Base-by-base conservation (phyloP, 2,113 vertebrate species). In the Mixornis gularis region DNA sequence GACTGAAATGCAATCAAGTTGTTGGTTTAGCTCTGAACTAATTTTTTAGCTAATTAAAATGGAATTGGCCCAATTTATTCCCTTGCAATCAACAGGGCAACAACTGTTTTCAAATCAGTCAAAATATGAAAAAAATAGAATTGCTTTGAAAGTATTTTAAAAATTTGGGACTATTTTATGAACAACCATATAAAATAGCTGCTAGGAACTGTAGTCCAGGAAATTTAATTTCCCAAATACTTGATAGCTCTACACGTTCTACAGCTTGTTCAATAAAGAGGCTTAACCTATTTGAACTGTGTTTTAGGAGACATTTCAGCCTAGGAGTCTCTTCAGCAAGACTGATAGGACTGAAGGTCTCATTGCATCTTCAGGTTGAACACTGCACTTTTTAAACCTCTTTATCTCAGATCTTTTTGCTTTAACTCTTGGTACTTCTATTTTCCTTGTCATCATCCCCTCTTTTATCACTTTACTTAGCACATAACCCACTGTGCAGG, bases 141-240 rank as follows among this genome's bases (percentile, higher is more conserved):
- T 30, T 14, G 3, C 17, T 80, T 81, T 44, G 53, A 22, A 84
- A 51, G 8, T 27, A 38, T 40, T 70, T 41, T 63, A 36, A 53
- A 53, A 49, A 10, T 2, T 59, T 12, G 27, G 11, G 13, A 7
- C 9, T 84, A 3, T 66, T 77, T 88, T 27, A 53, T 74, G 27
- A 79, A 24, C 9, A 32, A 2, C 6, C 8, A 20, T 43, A 49
- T 62, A 5, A 68, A 87, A 41, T 34, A 71, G 8, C 22, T 71
- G 16, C 17, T 63, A 5, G 12, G 29, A 79, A 21, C 6, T 66
- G 36, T 30, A 69, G 20, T 34, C 0, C 0, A 46, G 25, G 48
- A 93, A 81, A 43, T 34, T 59, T 68, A 43, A 74, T 74, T 80
- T 79, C 9, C n/a, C 41, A 43, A 46, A 59, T 78, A 43, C 4